Conservation (phyloP, 1,140 invertebrate genomes). For the Stenopsyche tienmushanensis region DNA sequence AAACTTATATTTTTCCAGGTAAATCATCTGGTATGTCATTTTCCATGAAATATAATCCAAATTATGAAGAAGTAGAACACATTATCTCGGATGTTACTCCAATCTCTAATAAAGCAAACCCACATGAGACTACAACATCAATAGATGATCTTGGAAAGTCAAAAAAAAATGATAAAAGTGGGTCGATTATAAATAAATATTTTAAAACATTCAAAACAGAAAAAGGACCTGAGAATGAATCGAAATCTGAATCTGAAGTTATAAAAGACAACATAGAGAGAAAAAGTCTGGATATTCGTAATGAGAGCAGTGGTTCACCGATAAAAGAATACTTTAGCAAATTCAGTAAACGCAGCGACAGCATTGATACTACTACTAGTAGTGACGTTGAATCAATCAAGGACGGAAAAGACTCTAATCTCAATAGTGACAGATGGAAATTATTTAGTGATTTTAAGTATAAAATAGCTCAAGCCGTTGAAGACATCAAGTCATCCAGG, state of each 20-base stretch:
- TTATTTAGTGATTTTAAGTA: conserved; percentile 56
- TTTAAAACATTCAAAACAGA: conserved; percentile 54
- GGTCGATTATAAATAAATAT: conserved; percentile 55
- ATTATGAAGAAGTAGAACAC: conserved; percentile 70
- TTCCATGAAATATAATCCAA: conserved; percentile 68
- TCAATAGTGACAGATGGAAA: conserved; percentile 51
- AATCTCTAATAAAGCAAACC: too few relatives aligned
- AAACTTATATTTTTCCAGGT: too few relatives aligned
- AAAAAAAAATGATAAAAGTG: conserved; percentile 47
- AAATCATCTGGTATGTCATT: conserved; percentile 66
- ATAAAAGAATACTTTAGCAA: conserved; percentile 56
- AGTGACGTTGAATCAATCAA: conserved; percentile 46
- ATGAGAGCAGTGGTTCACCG: conserved; percentile 53
- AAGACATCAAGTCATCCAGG: conserved; percentile 53
- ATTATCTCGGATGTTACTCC: conserved; percentile 53
- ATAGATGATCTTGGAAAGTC: conserved; percentile 50
- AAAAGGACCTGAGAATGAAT: conserved; percentile 49
- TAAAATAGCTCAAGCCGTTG: conserved; percentile 56
- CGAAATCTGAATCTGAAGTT: conserved; percentile 40
- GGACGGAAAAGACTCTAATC: conserved; percentile 51
- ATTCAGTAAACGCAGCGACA: conserved; percentile 46
- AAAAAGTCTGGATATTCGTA: conserved; percentile 39
- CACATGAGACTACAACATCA: conserved; percentile 43
- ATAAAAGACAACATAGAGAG: conserved; percentile 34
- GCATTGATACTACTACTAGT: conserved; percentile 28